Percentiles rank a stretch among this genome's conserved stretches.
Conservation (phyloP, 2,113 vertebrate species). For the Typhlomys cinereus region DNA sequence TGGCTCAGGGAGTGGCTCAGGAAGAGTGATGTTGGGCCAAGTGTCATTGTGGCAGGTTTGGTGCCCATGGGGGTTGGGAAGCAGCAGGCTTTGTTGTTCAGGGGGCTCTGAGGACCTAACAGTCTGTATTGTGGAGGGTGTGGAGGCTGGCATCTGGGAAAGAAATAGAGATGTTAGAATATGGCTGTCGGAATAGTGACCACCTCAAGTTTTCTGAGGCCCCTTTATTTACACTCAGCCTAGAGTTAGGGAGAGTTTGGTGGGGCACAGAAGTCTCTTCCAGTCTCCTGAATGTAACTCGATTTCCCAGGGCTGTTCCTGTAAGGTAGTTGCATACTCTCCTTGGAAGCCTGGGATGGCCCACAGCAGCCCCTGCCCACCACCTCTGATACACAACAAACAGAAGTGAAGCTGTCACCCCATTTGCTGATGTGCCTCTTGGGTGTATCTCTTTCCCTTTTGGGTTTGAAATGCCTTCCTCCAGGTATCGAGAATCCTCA, state of each 20-base stretch:
- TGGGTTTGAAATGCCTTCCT: neutral
- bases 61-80: neutral
- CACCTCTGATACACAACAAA: too few relatives aligned
- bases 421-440: neutral
- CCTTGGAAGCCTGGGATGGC: neutral
- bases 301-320: neutral
- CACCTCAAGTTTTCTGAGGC: neutral
- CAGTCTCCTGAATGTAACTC: neutral
- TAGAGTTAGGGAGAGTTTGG: neutral
- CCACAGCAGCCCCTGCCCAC: neutral
- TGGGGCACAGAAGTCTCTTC: neutral
- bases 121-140: neutral
- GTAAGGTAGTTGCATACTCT: too few relatives aligned
- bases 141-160: neutral
- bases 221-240: too few relatives aligned
- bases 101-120: neutral
- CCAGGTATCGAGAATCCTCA: neutral
- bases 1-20: conserved; percentile 85
- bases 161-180: neutral
- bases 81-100: neutral
- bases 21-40: conserved; percentile 63
- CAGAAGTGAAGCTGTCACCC: neutral
- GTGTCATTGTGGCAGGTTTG: conserved; percentile 61
- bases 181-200: neutral
- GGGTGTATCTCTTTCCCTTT: neutral